Base-by-base conservation (phyloP, 2,113 vertebrate genomes). In the Cairina moschata region DNA sequence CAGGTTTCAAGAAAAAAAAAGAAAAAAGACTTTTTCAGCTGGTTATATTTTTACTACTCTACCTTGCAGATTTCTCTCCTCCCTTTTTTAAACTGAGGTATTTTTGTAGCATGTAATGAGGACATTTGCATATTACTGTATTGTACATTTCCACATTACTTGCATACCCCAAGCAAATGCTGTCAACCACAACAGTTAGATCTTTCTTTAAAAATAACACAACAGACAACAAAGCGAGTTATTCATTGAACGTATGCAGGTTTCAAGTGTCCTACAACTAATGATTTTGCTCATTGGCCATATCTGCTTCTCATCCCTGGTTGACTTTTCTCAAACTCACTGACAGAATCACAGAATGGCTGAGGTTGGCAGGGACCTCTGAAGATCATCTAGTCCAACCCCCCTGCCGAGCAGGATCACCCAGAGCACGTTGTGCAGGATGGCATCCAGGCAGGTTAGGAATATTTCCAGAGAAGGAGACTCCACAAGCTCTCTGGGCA, bases 261-360 rank as follows among this genome's bases (percentile, higher is more conserved):
- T 29, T 88, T 72, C n/a, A 68, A 67, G 34, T 25, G 54, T 20
- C 36, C 13, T 26, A 7, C n/a, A 17, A 32, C 7, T 68, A 26
- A 42, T 26, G 23, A 88, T 75, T 82, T 13, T 83, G 52, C 8
- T 48, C 32, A 52, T 13, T 63, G 17, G 23, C 16, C 42, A 38
- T 21, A 59, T 4, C 22, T 13, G 7, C 67, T 72, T n/a, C n/a
- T 72, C 3, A 0, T 38, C 31, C 0, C 0, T 16, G 11, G 16
- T 72, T 38, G n/a, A 40, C 21, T 48, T 69, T 42, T n/a, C 25
- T 40, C 2, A 5, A 40, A 15, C 44, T 68, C 76, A 83, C 15
- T 26, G 29, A 78, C 46, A 48, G 20, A 48, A 48, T 48, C 46
- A 48, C 46, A 48, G 46, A 48, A 48, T 48, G 46, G 46, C 46